Evolutionary conservation across 2,888 invertebrate species (phyloP).

Genomic region (Tetranychus piercei): DNA sequence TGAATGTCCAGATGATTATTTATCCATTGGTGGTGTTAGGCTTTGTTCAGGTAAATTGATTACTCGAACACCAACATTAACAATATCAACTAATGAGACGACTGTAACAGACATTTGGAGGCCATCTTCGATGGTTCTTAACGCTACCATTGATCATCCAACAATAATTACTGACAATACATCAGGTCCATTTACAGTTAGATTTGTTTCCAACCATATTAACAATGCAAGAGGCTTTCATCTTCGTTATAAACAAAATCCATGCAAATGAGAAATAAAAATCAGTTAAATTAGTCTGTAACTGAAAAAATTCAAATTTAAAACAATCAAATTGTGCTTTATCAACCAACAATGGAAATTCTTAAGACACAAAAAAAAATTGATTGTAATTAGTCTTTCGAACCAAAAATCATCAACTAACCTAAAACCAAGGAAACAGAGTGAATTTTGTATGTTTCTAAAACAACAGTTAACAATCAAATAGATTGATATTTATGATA

Average conservation of each 20-base stretch:
- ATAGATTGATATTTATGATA: no score
- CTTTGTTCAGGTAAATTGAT: constrained; percentile 21
- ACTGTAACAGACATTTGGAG: not conserved
- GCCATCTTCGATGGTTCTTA: not conserved
- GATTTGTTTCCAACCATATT: constrained; percentile 26
- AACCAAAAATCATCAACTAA: no score
- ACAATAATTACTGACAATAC: constrained; percentile 25
- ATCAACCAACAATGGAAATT: no score
- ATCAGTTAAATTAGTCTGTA: not conserved
- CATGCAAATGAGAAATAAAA: constrained; percentile 24
- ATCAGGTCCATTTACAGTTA: constrained; percentile 26
- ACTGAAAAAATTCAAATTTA: no score
- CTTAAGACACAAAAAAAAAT: no score
- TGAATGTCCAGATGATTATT: constrained; percentile 26
- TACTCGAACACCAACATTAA: constrained; percentile 2
- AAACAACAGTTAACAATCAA: no score
- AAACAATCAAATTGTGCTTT: no score
- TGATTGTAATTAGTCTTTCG: no score
- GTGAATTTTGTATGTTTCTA: no score
- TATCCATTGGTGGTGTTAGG: constrained; percentile 25
- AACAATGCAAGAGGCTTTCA: constrained; percentile 29
- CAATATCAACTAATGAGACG: not conserved
- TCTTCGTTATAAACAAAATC: constrained; percentile 28
- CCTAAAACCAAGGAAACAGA: no score
- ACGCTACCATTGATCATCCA: constrained; percentile 11